phyloP scores from a whole-genome alignment of 1,140 invertebrate species.

The Leguminivora glycinivorella region DNA sequence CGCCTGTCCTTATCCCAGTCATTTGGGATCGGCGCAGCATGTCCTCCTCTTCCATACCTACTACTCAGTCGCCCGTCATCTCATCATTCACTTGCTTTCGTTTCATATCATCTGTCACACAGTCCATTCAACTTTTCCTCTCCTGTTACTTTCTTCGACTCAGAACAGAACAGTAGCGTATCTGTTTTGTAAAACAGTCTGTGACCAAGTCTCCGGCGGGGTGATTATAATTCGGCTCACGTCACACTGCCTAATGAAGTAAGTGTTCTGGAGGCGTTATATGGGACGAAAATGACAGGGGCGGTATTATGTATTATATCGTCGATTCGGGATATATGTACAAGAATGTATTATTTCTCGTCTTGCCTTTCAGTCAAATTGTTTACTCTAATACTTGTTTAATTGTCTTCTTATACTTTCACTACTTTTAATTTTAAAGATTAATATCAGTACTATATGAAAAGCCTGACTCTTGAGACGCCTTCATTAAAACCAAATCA shows the following conservation, averaged over 20 bases:
- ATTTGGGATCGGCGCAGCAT: too few species aligned
- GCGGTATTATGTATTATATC: background rate
- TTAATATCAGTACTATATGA: background rate
- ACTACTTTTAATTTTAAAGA: too few species aligned
- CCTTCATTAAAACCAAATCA: background rate
- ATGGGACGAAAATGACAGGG: background rate
- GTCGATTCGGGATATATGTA: background rate
- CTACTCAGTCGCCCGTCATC: too few species aligned
- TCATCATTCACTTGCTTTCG: too few species aligned
- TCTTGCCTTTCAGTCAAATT: too few species aligned
- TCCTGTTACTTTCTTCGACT: too few species aligned
- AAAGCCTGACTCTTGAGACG: background rate
- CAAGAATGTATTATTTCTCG: background rate
- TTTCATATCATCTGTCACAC: too few species aligned
- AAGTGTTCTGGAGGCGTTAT: slow-evolving; percentile 24
- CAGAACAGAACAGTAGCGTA: background rate
- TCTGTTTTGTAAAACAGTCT: background rate
- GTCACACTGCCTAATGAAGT: slow-evolving; percentile 27
- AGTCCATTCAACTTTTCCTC: too few species aligned
- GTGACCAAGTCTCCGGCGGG: background rate
- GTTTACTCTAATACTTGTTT: too few species aligned
- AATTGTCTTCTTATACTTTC: too few species aligned
- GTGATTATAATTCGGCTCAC: slow-evolving; percentile 20
- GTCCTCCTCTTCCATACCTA: too few species aligned
- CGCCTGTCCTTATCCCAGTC: too few species aligned